These are phyloP conservation scores for Esox masquinongy DNA, from an alignment of 2,797 vertebrate species.

Conservation along the genomic window DNA sequence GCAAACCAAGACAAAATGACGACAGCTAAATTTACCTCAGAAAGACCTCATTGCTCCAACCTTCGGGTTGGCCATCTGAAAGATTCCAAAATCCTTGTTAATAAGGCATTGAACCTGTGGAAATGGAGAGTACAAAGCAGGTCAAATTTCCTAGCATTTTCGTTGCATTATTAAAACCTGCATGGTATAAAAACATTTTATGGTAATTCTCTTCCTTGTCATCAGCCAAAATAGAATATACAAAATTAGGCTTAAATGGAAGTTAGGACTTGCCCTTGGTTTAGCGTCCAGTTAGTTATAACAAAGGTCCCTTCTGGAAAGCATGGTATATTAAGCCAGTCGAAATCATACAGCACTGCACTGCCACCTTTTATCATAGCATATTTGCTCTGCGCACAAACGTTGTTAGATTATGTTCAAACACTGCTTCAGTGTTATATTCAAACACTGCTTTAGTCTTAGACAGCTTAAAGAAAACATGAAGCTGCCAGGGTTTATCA, in stretches of 20 bases:
- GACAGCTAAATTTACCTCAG: conserved; percentile 6
- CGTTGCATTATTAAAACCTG: background rate
- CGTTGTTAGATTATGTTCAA: background rate
- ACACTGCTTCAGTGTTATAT: background rate
- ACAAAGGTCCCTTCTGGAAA: background rate
- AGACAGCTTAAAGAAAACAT: background rate
- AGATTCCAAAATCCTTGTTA: background rate
- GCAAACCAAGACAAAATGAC: conserved; percentile 20
- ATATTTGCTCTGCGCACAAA: background rate
- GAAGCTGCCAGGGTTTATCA: background rate
- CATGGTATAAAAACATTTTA: background rate
- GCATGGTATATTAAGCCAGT: background rate
- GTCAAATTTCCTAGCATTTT: background rate
- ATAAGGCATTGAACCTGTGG: background rate
- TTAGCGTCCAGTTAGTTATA: background rate
- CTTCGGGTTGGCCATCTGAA: background rate
- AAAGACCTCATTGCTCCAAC: background rate
- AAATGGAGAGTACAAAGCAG: background rate
- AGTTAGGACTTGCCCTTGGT: background rate
- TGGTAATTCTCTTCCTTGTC: background rate
- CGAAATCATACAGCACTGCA: background rate
- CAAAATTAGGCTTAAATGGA: background rate
- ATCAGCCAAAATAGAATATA: background rate
- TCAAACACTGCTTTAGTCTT: background rate
- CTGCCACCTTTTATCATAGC: background rate